Conservation (phyloP, 2,797 vertebrate species). For the Typhlichthys eigenmanni region DNA sequence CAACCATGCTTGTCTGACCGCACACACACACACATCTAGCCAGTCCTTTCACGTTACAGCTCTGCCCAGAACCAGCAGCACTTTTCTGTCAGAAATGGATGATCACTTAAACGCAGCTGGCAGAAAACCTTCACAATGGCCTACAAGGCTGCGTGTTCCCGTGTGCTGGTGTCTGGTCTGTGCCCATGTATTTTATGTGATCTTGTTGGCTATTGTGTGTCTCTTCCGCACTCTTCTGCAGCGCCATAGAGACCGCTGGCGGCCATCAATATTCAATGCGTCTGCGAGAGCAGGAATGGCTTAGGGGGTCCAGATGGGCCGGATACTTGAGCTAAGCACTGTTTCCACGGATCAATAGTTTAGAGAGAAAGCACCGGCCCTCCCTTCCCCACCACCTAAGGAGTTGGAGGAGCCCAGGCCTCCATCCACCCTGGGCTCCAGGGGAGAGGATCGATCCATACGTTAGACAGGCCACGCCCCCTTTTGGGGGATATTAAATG, state of each 20-base stretch:
- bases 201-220: no score
- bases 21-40: constrained; percentile 10
- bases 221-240: neutral
- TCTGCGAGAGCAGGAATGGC: constrained; percentile 13
- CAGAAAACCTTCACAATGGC: constrained; percentile 10
- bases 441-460: constrained; percentile 45
- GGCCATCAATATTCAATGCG: constrained; percentile 17
- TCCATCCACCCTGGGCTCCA: constrained; percentile 24
- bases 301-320: constrained; percentile 19
- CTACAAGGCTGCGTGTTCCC: constrained; percentile 1
- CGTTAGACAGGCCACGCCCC: no score
- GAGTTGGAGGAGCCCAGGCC: constrained; percentile 30
- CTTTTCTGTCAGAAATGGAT: constrained; percentile 14
- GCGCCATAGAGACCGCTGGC: neutral
- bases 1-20: constrained; percentile 25
- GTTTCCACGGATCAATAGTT: constrained; percentile 47
- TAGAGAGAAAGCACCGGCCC: constrained; percentile 8
- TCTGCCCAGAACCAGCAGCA: constrained; percentile 8
- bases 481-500: no score
- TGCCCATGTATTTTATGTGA: neutral
- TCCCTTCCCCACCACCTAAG: constrained; percentile 10
- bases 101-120: constrained; percentile 27
- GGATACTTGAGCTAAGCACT: constrained; percentile 26
- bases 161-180: constrained; percentile 3
- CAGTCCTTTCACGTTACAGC: constrained; percentile 9